Evolutionary conservation across 92 coral and sea anemone species (phyloP), one percentile per base, ranked within the genome.

Genomic region (Palythoa caribaeorum): DNA sequence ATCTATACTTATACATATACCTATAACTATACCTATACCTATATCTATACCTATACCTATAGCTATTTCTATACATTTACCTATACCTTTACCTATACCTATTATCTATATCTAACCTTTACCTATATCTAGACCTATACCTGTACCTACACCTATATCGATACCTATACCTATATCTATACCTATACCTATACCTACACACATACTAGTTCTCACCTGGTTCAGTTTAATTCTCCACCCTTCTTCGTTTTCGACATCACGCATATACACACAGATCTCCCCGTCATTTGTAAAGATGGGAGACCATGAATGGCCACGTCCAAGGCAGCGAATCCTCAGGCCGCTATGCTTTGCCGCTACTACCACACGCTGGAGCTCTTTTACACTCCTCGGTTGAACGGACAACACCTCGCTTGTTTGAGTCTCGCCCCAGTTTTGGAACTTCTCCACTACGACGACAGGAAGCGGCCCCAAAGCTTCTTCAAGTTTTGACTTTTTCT

Each of bases 261-360:
- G 73, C 75, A 81, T 81, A 44, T 48, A 81, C 75, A 81, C 66
- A 20, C 86, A 81, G 38, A 81, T 81, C 52, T 81, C 59, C 11
- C 62, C 40, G 40, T 81, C 86, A 47, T 66, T 66, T 35, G 86
- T 20, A 81, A 81, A 81, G 8, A 81, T 20, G 10, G 86, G 86
- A 19, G 86, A 37, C 86, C 86, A 81, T 52, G 86, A 66, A 47
- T 81, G 86, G 1, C 86, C 86, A 44, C 86, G 86, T 3, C 86
- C 86, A 12, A 81, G 86, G 75, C 86, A 81, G 75, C 86, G 86
- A 71, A 81, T 81, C 47, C 50, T 66, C 16, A 47, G 11, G 13
- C 28, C 76, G 2, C 10, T 7, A 9, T 65, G 20, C 3, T 47
- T 44, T 38, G 86, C 86, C 39, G 86, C 86, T 16, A 1, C 20